Evolutionary conservation across 2,113 vertebrate genomes (phyloP).

Genomic region (Ptychochromis oligacanthus): DNA sequence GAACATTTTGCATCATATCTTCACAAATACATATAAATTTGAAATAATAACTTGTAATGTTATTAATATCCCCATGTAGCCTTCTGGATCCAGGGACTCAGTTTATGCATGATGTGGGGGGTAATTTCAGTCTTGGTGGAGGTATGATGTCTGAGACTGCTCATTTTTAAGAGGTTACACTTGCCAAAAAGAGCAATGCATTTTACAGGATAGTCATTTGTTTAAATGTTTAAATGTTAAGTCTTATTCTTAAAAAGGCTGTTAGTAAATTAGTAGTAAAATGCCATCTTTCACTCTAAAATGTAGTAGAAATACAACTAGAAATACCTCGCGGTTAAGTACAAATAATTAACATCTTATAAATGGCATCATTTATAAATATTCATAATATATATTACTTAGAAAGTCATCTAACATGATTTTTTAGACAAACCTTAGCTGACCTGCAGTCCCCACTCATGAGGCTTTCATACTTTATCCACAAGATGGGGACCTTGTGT

Average conservation of each 20-base stretch:
- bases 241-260: not conserved
- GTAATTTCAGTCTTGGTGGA: not conserved
- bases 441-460: not conserved
- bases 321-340: not conserved
- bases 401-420: not conserved
- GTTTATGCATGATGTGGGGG: accelerated
- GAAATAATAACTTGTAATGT: not conserved
- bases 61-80: not conserved
- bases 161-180: not conserved
- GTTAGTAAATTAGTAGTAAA: not conserved
- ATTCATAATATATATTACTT: not conserved
- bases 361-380: slow-evolving; percentile 1
- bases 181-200: not conserved
- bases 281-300: not conserved
- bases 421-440: not conserved
- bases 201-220: not conserved
- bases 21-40: not conserved
- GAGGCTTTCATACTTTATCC: slow-evolving; percentile 25
- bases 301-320: not conserved
- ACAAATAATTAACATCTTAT: not conserved
- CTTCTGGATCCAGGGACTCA: not conserved
- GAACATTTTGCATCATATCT: not conserved
- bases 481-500: slow-evolving; percentile 72
- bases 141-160: not conserved
- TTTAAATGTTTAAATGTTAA: not conserved